A percentile compares a stretch with the other conserved stretches of the same genome.
These are phyloP conservation scores for Drosophila miranda DNA, from an alignment of 1,140 invertebrate species.

Conservation along the genomic window DNA sequence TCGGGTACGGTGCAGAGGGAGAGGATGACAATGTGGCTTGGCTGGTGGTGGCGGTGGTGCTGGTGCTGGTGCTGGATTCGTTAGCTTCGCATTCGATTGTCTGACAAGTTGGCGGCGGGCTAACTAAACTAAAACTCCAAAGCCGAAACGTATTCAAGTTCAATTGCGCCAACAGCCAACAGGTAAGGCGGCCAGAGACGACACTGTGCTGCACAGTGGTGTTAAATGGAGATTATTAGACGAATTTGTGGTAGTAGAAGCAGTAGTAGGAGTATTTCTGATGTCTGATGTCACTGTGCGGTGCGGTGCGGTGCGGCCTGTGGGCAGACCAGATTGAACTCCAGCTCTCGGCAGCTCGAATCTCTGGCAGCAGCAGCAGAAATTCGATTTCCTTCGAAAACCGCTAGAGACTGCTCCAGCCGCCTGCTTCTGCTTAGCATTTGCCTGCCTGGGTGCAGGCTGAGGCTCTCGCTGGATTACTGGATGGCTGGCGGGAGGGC, in stretches of 20 bases:
- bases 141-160: conserved; percentile 55
- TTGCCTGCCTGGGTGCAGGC: conserved; percentile 7
- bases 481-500: background rate
- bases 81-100: conserved; percentile 64
- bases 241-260: background rate
- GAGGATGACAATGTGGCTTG: conserved; percentile 1
- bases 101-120: conserved; percentile 70
- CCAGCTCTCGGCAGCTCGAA: conserved; percentile 34
- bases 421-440: conserved; percentile 52
- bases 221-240: background rate
- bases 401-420: conserved; percentile 67
- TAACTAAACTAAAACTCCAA: conserved; percentile 54
- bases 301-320: conserved; percentile 31
- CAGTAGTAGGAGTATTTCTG: background rate
- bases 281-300: conserved; percentile 27
- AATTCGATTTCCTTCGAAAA: conserved; percentile 80
- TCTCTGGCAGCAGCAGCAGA: conserved; percentile 23
- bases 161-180: conserved; percentile 72
- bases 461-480: background rate
- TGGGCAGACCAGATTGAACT: conserved; percentile 51
- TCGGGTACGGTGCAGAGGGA: conserved; percentile 7
- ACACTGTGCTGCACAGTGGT: conserved; percentile 19
- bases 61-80: conserved; percentile 34
- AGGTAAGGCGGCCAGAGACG: conserved; percentile 47
- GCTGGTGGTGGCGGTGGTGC: conserved; percentile 6